Evolutionary conservation across 2,797 vertebrate species (phyloP).

Genomic region (Botia kubotai): DNA sequence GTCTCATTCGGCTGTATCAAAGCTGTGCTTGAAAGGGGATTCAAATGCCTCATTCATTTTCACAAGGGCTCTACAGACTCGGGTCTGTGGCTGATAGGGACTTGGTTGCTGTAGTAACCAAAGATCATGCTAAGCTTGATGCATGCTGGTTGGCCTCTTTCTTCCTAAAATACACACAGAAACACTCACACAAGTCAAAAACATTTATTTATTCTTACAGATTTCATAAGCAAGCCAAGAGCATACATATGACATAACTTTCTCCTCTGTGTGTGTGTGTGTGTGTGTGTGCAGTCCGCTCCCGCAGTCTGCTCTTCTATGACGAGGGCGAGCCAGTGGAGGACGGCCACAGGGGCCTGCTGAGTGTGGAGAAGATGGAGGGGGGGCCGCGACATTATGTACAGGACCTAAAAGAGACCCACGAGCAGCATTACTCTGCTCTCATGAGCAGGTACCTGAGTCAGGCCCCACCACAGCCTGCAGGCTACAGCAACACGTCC

Average conservation of each 20-base stretch:
- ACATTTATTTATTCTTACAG: not conserved
- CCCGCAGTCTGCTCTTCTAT: conserved; percentile 95
- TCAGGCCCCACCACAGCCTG: conserved; percentile 73
- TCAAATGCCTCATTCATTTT: conserved; percentile 55
- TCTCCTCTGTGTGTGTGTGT: conserved; percentile 52
- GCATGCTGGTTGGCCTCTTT: conserved; percentile 26
- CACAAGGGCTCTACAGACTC: conserved; percentile 45
- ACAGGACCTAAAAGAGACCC: conserved; percentile 67
- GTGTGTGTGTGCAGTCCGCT: conserved; percentile 86
- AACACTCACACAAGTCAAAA: not conserved
- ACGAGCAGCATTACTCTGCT: conserved; percentile 64
- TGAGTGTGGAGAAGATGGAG: conserved; percentile 81
- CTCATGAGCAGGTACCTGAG: conserved; percentile 84
- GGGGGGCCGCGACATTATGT: conserved; percentile 68
- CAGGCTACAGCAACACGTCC: conserved; percentile 70
- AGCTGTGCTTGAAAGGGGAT: conserved; percentile 41
- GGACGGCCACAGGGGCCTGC: conserved; percentile 80
- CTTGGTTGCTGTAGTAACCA: conserved; percentile 61
- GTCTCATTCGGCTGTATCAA: conserved; percentile 44
- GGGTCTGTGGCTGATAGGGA: conserved; percentile 39
- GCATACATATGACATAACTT: not conserved
- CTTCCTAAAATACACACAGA: not conserved
- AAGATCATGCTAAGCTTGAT: conserved; percentile 49
- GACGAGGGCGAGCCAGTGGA: conserved; percentile 87
- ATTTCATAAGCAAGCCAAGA: not conserved